Conservation (phyloP, 2,797 vertebrate species). For the Benthosema pterotum region DNA sequence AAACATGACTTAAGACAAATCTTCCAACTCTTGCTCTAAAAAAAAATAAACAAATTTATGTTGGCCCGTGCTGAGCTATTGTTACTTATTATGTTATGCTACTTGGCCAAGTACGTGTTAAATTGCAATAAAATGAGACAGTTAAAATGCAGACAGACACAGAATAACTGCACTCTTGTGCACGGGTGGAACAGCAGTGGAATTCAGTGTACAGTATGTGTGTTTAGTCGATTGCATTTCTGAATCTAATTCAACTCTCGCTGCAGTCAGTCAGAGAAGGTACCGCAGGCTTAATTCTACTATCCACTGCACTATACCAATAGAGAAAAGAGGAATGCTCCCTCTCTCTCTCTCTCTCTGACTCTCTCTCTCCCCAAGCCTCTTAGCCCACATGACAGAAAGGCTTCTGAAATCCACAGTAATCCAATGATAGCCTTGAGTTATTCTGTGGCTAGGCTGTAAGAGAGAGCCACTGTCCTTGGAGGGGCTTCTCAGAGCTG, state of each 20-base stretch:
- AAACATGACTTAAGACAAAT: too few species aligned
- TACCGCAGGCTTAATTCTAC: not conserved
- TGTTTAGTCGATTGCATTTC: not conserved
- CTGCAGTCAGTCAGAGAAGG: constrained; percentile 7
- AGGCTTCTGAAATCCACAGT: constrained; percentile 25
- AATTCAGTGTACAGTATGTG: not conserved
- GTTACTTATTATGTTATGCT: too few species aligned
- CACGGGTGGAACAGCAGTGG: too few species aligned
- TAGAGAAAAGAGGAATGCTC: constrained; percentile 5
- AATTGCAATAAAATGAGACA: too few species aligned
- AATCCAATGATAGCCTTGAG: constrained; percentile 53
- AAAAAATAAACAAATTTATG: too few species aligned
- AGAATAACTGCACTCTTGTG: not conserved
- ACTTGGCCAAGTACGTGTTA: too few species aligned
- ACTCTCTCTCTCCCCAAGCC: constrained; percentile 9
- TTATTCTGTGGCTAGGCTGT: constrained; percentile 28
- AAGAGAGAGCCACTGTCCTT: constrained; percentile 34
- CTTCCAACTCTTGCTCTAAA: too few species aligned
- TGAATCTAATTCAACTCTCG: not conserved
- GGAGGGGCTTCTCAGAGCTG: constrained; percentile 26
- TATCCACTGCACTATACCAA: constrained; percentile 1
- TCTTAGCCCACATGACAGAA: constrained; percentile 25
- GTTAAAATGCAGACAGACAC: not conserved
- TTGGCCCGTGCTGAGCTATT: too few species aligned
- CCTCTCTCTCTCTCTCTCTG: too few species aligned